Evolutionary conservation across 2,113 vertebrate genomes (phyloP).

Genomic region (Dipodomys ordii): DNA sequence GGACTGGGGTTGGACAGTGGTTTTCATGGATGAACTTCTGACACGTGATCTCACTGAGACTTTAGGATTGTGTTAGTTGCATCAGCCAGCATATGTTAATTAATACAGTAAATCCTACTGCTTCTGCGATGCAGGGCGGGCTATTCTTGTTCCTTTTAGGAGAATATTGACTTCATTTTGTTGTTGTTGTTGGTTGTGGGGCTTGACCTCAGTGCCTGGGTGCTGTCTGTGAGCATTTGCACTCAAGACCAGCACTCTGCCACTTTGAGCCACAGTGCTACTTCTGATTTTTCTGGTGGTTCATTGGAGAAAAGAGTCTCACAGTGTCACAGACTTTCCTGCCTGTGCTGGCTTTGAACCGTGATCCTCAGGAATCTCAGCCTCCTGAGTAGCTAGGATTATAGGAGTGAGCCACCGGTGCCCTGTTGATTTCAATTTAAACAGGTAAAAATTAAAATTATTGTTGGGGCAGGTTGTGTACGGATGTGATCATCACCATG

Average conservation of each 20-base stretch:
- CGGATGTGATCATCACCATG: background rate
- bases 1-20: background rate
- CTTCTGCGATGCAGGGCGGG: background rate
- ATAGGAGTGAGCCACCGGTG: no score
- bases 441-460: background rate
- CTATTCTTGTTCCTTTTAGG: background rate
- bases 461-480: background rate
- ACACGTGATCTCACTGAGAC: background rate
- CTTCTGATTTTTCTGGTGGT: no score
- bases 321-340: no score
- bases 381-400: background rate
- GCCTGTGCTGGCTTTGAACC: background rate
- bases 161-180: no score
- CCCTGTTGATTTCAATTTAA: background rate
- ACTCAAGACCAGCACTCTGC: no score
- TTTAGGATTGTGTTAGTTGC: background rate
- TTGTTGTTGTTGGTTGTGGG: no score
- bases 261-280: no score
- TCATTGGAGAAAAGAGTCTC: no score
- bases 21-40: background rate
- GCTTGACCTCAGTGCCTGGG: no score
- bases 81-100: no score
- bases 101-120: background rate
- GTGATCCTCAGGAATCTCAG: background rate
- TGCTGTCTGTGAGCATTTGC: no score